These are phyloP conservation scores for Nowickia ferox DNA, from an alignment of 2,888 invertebrate species.

Conservation along the genomic window DNA sequence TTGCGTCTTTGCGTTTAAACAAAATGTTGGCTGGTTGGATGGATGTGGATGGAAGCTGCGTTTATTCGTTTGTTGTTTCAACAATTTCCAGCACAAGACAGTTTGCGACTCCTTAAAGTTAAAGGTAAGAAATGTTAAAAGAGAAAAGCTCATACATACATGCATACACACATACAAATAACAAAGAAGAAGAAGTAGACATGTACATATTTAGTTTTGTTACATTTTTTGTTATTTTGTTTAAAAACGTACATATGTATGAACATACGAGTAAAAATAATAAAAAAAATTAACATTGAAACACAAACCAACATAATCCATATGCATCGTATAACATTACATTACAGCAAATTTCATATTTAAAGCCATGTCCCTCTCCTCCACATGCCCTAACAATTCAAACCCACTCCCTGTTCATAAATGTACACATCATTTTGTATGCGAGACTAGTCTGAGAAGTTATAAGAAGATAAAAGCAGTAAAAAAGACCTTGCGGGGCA, in stretches of 20 bases:
- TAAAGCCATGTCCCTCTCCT: not conserved
- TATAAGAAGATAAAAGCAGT: not conserved
- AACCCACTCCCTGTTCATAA: not conserved
- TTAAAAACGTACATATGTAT: not conserved
- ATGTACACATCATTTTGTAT: not conserved
- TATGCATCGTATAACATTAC: conserved; percentile 58
- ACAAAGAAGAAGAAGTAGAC: conserved; percentile 38
- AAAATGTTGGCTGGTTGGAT: conserved; percentile 30
- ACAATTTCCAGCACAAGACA: conserved; percentile 57
- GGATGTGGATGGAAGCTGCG: conserved; percentile 16
- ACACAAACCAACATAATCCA: conserved; percentile 57
- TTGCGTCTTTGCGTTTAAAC: conserved; percentile 52
- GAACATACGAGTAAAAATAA: not conserved
- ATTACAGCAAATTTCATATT: conserved; percentile 54
- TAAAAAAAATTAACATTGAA: not conserved
- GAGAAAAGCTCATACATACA: conserved; percentile 9
- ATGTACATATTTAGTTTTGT: conserved; percentile 51
- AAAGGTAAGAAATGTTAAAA: conserved; percentile 64
- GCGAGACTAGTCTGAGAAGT: not conserved
- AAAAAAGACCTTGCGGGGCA: too few relatives aligned
- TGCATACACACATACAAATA: not conserved
- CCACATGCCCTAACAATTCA: not conserved
- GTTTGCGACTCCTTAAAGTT: conserved; percentile 57
- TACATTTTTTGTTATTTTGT: conserved; percentile 28
- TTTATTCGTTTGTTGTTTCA: conserved; percentile 52